Base-by-base conservation (phyloP, 2,888 invertebrate species). In the Cryptus viduatorius region DNA sequence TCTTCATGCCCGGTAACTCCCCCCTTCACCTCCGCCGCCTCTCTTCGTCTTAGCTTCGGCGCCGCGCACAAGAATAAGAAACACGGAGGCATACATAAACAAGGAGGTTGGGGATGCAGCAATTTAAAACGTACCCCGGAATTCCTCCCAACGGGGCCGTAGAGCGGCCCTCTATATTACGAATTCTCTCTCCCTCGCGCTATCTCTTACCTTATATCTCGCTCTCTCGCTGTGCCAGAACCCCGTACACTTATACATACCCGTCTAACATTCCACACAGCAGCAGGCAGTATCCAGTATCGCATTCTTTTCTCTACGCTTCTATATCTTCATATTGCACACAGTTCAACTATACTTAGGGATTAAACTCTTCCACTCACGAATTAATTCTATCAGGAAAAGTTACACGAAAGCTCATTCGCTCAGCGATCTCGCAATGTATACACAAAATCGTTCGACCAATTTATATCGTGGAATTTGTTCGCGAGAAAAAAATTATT, bases 111-210 rank as follows among this genome's bases (percentile, higher is more conserved):
- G 93, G 93, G 93, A 93, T 93, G 93, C 93, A 92, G 93, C 93
- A 94, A 94, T 94, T 94, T 94, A 93, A 93, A 94, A 94, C 93
- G 93, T 93, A 93, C 93, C 93, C 93, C 92, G 93, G 93, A 94
- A 94, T 94, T 93, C 93, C 93, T 94, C 93, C 93, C 93, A 92
- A 75, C 89, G 93, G 93, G 89, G 93, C 92, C 93, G 93, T 94
- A 93, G 92, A 93, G 90, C 93, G 91, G 92, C 93, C 92, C 93
- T 93, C 92, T 91, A 88, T 92, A 93, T 93, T 93, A 93, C 93
- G 92, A 93, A 93, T 93, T 93, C 93, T 91, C 89, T 89, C 91
- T 89, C 89, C 72, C 86, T 81, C 87, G 56, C 81, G 72, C 76
- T 83, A 68, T 79, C 61, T 83, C 84, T 82, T 50, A 59, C 86